A percentile compares a stretch with the other conserved stretches of the same genome.
Evolutionary conservation across 2,888 invertebrate species (phyloP).

Genomic region (Mongoloraphidia duomilia): DNA sequence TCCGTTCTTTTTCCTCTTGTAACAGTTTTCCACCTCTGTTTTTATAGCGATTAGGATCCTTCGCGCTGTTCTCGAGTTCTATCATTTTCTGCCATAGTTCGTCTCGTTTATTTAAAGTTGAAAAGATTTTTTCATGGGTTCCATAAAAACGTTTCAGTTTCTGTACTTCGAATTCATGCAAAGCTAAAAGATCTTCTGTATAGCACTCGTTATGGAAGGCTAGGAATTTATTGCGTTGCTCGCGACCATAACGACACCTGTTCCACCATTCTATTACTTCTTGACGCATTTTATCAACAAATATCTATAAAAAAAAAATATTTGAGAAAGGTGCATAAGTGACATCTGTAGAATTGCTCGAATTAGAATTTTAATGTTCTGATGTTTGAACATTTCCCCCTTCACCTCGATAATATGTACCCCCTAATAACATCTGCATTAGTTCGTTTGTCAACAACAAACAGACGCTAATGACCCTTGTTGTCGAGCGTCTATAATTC

Average conservation of each 20-base stretch:
- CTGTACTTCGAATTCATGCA: constrained; percentile 65
- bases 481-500: no score
- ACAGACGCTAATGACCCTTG: no score
- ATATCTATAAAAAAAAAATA: constrained; percentile 28
- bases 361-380: no score
- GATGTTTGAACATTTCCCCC: no score
- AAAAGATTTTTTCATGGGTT: constrained; percentile 50
- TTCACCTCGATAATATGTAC: no score
- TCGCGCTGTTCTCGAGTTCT: constrained; percentile 58
- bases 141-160: constrained; percentile 50
- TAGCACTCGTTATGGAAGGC: constrained; percentile 52
- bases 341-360: constrained; percentile 5
- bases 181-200: constrained; percentile 62
- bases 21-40: constrained; percentile 79
- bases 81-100: constrained; percentile 61
- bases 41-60: constrained; percentile 69
- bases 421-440: no score
- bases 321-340: constrained; percentile 10
- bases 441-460: no score
- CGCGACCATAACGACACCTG: constrained; percentile 51
- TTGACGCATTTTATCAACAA: constrained; percentile 49
- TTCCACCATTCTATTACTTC: constrained; percentile 67
- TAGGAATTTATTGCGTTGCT: constrained; percentile 44
- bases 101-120: constrained; percentile 48
- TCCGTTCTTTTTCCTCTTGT: constrained; percentile 77